Base-by-base conservation (phyloP, 1,140 invertebrate genomes). In the Onthophagus taurus region DNA sequence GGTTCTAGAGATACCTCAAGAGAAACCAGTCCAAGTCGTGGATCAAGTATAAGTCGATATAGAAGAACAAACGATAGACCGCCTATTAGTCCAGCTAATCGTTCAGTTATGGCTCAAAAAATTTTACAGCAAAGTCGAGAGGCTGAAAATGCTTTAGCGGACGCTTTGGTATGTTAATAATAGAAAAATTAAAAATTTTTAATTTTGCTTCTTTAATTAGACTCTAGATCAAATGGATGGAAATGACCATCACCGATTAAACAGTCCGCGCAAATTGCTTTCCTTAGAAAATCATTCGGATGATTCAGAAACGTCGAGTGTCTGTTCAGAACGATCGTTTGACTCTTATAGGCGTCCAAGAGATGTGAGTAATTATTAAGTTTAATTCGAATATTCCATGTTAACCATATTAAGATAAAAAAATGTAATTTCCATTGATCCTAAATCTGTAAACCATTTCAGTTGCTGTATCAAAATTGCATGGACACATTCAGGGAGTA, bases 271-370 rank as follows among this genome's bases (percentile, higher is more conserved):
- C 45, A 37, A 34, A 6, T 54, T 63, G 50, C 49, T 61, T 16
- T 61, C 61, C 3, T 33, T 64, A 18, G 63, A 65, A 20, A 63
- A 63, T 47, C 61, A 61, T 42, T 65, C 63, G 24, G 88, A 92
- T 60, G 85, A 89, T 45, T 94, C 89, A 33, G 93, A 97, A 64
- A 92, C 89, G 2, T 96, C 91, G 23, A 94, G 89, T 61, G 81
- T 95, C 33, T 94, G 90, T 63, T 95, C 91, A 1, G 91, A 97
- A 57, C 69, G 88, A 4, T 93, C 89, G 18, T 82, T 84, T 54
- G 88, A 90, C 58, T 90, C 86, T 7, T 86, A 80, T 47, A 74
- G 83, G 35, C 71, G 83, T 59, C 77, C 79, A 11, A 80, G 76
- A 46, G 87, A 93, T 72, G 86, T 90, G 68, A 82, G 85, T 79